These are phyloP conservation scores for Agriotes lineatus DNA, from an alignment of 2,888 invertebrate genomes.

Conservation along the genomic window DNA sequence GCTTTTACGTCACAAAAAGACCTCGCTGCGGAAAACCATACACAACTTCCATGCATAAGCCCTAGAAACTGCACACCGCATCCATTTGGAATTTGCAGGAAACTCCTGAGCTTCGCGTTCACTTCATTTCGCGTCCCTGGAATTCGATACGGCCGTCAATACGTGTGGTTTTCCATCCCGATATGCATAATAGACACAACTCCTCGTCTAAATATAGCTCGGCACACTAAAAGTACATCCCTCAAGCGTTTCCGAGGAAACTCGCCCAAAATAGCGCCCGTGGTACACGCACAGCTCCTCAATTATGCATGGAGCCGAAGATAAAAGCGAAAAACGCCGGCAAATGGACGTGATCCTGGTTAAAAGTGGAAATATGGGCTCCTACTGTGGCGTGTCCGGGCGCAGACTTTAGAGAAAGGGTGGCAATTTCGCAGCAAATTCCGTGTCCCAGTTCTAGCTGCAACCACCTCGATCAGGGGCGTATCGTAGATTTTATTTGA, in stretches of 20 bases:
- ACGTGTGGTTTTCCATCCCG: not conserved
- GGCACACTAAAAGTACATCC: not conserved
- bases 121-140: not conserved
- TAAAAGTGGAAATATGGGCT: not conserved
- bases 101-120: not conserved
- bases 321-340: not conserved
- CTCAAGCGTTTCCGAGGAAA: not conserved
- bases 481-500: no score
- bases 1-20: not conserved
- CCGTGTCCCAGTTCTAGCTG: no score
- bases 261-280: not conserved
- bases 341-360: not conserved
- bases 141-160: not conserved
- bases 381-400: not conserved
- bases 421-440: no score
- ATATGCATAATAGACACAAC: constrained; percentile 1
- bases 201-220: not conserved
- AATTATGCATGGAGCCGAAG: constrained; percentile 3
- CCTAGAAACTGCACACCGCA: not conserved
- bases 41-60: not conserved
- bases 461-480: no score
- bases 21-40: not conserved
- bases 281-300: constrained; percentile 1
- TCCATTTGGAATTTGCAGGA: not conserved
- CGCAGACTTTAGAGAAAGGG: no score